A percentile compares a stretch with the other conserved stretches of the same genome.
Conservation (phyloP, 2,888 invertebrate species). For the Cheilosia grossa region DNA sequence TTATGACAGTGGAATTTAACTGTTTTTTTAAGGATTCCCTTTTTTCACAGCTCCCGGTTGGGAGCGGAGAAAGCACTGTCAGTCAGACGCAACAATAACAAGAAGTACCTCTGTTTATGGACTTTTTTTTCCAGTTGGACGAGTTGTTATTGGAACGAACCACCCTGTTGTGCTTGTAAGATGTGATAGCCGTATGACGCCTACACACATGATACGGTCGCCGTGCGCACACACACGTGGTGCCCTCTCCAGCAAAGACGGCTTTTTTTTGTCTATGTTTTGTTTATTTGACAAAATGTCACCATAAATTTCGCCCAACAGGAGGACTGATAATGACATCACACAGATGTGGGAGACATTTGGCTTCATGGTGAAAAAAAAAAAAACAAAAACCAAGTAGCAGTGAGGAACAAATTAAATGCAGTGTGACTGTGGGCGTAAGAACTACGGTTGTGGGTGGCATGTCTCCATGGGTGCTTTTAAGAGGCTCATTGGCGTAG, state of each 20-base stretch:
- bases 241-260: neutral
- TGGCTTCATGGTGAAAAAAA: conserved; percentile 38
- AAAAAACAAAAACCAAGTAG: conserved; percentile 22
- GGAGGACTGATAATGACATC: conserved; percentile 73
- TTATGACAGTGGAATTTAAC: conserved; percentile 73
- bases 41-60: neutral
- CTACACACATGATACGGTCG: conserved; percentile 39
- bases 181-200: conserved; percentile 27
- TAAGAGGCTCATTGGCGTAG: conserved; percentile 41
- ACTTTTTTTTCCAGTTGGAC: conserved; percentile 11
- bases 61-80: neutral
- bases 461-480: conserved; percentile 16
- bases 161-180: neutral
- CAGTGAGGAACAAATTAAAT: conserved; percentile 57
- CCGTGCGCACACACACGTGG: conserved; percentile 7
- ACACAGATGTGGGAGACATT: conserved; percentile 71
- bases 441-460: neutral
- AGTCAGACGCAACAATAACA: conserved; percentile 36
- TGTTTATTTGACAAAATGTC: conserved; percentile 73
- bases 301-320: conserved; percentile 69
- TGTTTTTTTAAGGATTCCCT: conserved; percentile 51
- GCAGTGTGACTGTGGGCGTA: conserved; percentile 14
- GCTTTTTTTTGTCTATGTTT: conserved; percentile 40
- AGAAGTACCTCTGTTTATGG: conserved; percentile 20
- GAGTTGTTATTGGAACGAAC: conserved; percentile 43